phyloP scores from a whole-genome alignment of 2,113 vertebrate genomes.

The Eolophus roseicapilla region DNA sequence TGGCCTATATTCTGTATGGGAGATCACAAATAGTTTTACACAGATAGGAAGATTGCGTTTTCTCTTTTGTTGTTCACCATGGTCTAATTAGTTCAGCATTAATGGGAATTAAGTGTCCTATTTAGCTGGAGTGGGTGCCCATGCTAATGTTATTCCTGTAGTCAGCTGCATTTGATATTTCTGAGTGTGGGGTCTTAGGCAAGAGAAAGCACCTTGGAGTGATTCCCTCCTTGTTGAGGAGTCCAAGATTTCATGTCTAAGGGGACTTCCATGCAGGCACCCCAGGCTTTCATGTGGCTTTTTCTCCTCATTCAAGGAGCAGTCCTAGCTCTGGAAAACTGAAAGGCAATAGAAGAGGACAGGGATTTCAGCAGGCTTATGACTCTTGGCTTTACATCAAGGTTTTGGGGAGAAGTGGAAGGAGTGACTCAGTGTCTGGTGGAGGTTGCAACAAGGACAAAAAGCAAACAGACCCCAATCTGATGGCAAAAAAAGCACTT shows the following conservation, averaged over 20 bases:
- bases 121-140: constrained; percentile 14
- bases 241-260: neutral
- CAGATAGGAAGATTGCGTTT: neutral
- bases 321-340: neutral
- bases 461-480: neutral
- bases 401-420: neutral
- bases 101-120: constrained; percentile 50
- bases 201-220: neutral
- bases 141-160: neutral
- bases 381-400: neutral
- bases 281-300: neutral
- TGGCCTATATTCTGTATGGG: neutral
- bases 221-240: neutral
- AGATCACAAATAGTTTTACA: neutral
- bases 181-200: neutral
- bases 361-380: neutral
- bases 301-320: neutral
- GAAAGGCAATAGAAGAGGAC: neutral
- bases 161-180: neutral
- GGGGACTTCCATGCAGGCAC: neutral
- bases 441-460: neutral
- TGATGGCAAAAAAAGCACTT: neutral
- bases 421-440: neutral
- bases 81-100: constrained; percentile 45
- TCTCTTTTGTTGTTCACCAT: neutral